Evolutionary conservation across 2,888 invertebrate species (phyloP), one percentile per base, ranked within the genome.

Genomic region (Parnassius mnemosyne): DNA sequence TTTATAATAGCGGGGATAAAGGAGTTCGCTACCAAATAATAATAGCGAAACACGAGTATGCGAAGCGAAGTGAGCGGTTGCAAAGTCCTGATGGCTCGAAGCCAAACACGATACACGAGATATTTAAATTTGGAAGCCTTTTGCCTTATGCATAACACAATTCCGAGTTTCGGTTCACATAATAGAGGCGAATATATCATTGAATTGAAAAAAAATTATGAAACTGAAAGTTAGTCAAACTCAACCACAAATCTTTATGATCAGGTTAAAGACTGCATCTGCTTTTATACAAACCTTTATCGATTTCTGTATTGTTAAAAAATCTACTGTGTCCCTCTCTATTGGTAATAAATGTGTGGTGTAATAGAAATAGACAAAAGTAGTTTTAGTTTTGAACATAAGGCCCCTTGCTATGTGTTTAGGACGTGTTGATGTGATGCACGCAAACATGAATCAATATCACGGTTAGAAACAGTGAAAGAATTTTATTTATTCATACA

Each of bases 1-100:
- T 49, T 59, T 63, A 63, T 57, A 55, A 59, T 41, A 42, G 55
- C 10, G 20, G 42, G 42, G 59, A 59, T 59, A 59, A 9, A 63
- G 53, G 52, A 59, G 59, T 63, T 63, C 63, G 59, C 55, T 51
- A 59, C 59, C 55, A 42, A 63, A 63, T 59, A 59, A 63, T 63
- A 63, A 59, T 63, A 63, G 55, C 58, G 62, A 62, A 63, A 55
- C 63, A 59, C 47, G 49, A 53, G 44, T 53, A 54, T 41, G n/a
- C n/a, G n/a, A n/a, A 16, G 49, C 25, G 58, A 51, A 63, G 55
- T 63, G 63, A 63, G 55, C 55, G 42, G 63, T 59, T 41, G 58
- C 42, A 59, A 50, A 44, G 54, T 50, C 46, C 50, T 44, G 16
- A 16, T 63, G 63, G 63, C 63, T 55, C 52, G 3, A 51, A 59